Conservation (phyloP, 2,797 vertebrate genomes). For the Sphenodon punctatus region DNA sequence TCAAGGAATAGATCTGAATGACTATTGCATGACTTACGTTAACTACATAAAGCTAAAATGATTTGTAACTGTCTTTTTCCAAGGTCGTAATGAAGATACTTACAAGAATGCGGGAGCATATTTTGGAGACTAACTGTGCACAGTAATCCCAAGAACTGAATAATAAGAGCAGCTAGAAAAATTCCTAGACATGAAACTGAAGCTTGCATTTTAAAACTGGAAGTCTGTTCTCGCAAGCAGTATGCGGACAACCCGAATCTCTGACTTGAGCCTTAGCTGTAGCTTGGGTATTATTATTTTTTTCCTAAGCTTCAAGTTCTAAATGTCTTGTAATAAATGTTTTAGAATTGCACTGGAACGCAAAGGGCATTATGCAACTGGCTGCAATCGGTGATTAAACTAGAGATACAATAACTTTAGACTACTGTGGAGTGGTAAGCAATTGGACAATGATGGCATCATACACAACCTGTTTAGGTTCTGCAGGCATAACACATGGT, state of each 20-base stretch:
- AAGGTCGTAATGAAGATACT: constrained; percentile 32
- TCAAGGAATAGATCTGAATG: background rate
- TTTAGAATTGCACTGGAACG: constrained; percentile 20
- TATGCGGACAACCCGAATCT: background rate
- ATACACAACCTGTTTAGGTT: background rate
- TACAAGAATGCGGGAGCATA: constrained; percentile 2
- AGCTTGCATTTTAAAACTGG: constrained; percentile 10
- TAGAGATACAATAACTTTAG: constrained; percentile 14
- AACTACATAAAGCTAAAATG: background rate
- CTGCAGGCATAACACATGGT: background rate
- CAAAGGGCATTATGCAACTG: constrained; percentile 17
- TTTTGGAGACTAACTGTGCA: background rate
- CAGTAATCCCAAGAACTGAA: background rate
- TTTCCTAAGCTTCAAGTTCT: background rate
- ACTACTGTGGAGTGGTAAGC: background rate
- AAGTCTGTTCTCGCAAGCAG: constrained; percentile 25
- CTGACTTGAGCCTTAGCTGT: background rate
- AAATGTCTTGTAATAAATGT: background rate
- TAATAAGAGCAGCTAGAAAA: background rate
- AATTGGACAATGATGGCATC: background rate
- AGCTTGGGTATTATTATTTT: background rate
- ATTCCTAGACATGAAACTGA: constrained; percentile 4
- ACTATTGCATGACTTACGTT: constrained; percentile 7
- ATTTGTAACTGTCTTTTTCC: constrained; percentile 9
- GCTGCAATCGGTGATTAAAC: background rate